Evolutionary conservation across 2,113 vertebrate genomes (phyloP).

Genomic region (Boulengeromyrus knoepffleri): DNA sequence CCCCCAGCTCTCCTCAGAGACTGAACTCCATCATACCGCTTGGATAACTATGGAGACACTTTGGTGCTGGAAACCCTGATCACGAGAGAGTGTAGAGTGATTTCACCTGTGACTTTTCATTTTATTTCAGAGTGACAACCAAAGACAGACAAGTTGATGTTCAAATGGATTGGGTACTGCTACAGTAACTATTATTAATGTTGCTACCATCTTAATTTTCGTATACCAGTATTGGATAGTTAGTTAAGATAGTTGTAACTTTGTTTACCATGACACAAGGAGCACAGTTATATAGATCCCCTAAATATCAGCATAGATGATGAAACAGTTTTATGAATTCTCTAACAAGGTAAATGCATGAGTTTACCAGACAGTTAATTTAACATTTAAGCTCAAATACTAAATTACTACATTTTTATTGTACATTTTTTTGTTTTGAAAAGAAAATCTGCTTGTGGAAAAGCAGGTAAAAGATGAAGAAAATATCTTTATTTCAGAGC

Average conservation of each 20-base stretch:
- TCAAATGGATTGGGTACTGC: not conserved
- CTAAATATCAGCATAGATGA: not conserved
- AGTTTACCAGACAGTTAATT: not conserved
- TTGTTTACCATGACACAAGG: not conserved
- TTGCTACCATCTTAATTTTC: not conserved
- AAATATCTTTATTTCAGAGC: not conserved
- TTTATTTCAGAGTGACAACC: slow-evolving; percentile 8
- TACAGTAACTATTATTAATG: not conserved
- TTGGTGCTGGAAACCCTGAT: not conserved
- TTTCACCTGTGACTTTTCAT: not conserved
- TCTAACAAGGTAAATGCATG: slow-evolving; percentile 1
- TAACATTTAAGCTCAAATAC: not conserved
- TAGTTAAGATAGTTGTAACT: not conserved
- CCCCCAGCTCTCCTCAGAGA: not conserved
- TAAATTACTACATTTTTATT: not conserved
- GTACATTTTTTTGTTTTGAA: not conserved
- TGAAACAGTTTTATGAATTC: not conserved
- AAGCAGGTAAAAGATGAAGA: not conserved
- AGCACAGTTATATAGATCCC: not conserved
- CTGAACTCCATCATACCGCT: not conserved
- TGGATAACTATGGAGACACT: not conserved
- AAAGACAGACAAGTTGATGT: not conserved
- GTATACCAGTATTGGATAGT: not conserved
- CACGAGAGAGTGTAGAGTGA: not conserved
- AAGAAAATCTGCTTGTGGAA: not conserved